A percentile compares a stretch with the other conserved stretches of the same genome.
These are phyloP conservation scores for Manis pentadactyla DNA, from an alignment of 2,797 vertebrate species.

Conservation along the genomic window DNA sequence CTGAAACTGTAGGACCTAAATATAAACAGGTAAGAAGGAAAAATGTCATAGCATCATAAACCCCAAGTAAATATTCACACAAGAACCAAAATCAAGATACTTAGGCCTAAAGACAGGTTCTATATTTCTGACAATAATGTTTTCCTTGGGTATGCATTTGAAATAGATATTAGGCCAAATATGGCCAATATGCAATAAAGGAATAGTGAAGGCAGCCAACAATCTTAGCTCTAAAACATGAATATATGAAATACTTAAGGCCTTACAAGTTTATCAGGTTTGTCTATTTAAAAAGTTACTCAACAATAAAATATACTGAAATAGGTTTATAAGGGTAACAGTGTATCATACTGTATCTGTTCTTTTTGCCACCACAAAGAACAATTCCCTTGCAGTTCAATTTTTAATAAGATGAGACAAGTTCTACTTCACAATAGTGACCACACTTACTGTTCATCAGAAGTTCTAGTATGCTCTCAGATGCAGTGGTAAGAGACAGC, in stretches of 20 bases:
- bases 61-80: background rate
- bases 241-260: conserved; percentile 52
- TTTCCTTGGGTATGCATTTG: background rate
- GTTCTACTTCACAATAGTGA: background rate
- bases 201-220: conserved; percentile 50
- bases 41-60: conserved; percentile 38
- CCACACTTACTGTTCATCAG: conserved; percentile 89
- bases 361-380: background rate
- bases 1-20: conserved; percentile 65
- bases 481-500: conserved; percentile 83
- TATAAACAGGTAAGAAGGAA: conserved; percentile 62
- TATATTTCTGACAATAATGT: background rate
- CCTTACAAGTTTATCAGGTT: conserved; percentile 58
- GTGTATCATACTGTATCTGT: background rate
- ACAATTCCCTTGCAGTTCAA: background rate
- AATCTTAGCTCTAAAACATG: background rate
- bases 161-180: too few species aligned
- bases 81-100: conserved; percentile 37
- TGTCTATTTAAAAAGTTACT: conserved; percentile 51
- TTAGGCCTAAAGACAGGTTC: background rate
- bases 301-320: conserved; percentile 41
- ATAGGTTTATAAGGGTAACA: background rate
- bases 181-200: background rate
- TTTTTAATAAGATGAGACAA: conserved; percentile 6
- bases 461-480: conserved; percentile 90